Evolutionary conservation across 2,113 vertebrate genomes (phyloP).

Genomic region (Rhinogobius similis): DNA sequence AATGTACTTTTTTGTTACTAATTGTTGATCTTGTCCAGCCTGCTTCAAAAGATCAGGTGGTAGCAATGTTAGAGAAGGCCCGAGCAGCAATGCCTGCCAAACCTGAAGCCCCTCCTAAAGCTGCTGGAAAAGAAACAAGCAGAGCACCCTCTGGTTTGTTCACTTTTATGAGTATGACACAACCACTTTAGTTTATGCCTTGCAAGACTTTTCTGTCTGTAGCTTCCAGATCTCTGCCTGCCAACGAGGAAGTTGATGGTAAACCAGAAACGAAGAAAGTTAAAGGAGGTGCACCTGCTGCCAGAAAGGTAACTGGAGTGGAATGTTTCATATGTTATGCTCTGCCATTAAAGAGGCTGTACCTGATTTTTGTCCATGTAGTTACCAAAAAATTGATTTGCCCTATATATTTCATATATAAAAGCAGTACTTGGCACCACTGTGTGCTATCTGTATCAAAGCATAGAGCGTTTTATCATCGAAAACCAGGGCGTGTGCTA

Average conservation of each 20-base stretch:
- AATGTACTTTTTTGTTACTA: neutral
- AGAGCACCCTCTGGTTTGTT: constrained; percentile 81
- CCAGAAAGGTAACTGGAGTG: constrained; percentile 85
- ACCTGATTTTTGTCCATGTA: no score
- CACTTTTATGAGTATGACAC: neutral
- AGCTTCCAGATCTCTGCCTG: constrained; percentile 64
- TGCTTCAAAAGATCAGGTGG: constrained; percentile 95
- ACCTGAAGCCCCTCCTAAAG: constrained; percentile 79
- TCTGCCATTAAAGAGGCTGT: neutral
- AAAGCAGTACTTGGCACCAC: no score
- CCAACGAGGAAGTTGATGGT: constrained; percentile 82
- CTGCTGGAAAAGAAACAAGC: constrained; percentile 74
- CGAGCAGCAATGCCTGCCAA: constrained; percentile 92
- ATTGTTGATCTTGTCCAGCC: constrained; percentile 72
- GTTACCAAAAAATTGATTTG: no score
- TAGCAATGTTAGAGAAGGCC: constrained; percentile 93
- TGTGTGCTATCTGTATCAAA: no score
- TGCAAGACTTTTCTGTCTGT: neutral
- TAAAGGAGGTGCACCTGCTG: constrained; percentile 76
- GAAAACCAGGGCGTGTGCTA: no score
- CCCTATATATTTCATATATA: no score
- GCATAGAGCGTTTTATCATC: no score
- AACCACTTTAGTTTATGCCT: neutral
- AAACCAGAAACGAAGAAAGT: constrained; percentile 88
- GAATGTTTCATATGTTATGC: neutral